Base-by-base conservation (phyloP, 2,888 invertebrate genomes). In the Phanerotoma sp. region DNA sequence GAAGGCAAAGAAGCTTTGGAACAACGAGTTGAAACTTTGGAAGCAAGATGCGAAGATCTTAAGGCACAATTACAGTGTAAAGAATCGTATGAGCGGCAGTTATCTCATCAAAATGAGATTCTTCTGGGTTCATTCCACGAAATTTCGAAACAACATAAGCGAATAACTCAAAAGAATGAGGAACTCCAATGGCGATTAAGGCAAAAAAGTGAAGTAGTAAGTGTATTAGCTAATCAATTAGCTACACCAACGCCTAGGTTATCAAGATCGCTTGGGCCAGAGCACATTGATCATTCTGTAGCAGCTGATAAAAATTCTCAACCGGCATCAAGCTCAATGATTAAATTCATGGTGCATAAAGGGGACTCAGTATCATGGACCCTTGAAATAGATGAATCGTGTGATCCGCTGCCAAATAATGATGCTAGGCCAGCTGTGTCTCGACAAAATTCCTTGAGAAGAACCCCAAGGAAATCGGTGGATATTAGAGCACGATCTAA, bases 321-420 rank as follows among this genome's bases (percentile, higher is more conserved):
- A 15, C 85, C 88, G 1, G 81, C 84, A 9, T 86, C 89, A 15
- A 89, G 89, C 10, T 90, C 91, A 4, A 86, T 88, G 63, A 86
- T 92, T 21, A 91, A 91, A 70, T 90, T 87, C 11, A 87, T 93
- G 59, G 89, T 92, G 2, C 89, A 91, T 74, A 91, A 92, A 73
- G 87, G 86, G 52, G 92, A 91, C 74, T 92, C 91, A 0, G 90
- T 93, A 33, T 90, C 91, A 68, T 93, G 90, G 86, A 90, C 92
- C 15, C 79, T 92, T 25, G 91, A 92, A 73, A 87, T 93, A 71
- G 87, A 87, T 47, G 72, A 72, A 18, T 61, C 63, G 2, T 63
- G 57, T 20, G 62, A 63, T 51, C 60, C 57, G 18, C n/a, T 63
- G 9, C 55, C 67, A 18, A 56, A 63, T 40, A 62, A 62, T 46